Base-by-base conservation (phyloP, 2,113 vertebrate genomes). In the Grammomys surdaster region DNA sequence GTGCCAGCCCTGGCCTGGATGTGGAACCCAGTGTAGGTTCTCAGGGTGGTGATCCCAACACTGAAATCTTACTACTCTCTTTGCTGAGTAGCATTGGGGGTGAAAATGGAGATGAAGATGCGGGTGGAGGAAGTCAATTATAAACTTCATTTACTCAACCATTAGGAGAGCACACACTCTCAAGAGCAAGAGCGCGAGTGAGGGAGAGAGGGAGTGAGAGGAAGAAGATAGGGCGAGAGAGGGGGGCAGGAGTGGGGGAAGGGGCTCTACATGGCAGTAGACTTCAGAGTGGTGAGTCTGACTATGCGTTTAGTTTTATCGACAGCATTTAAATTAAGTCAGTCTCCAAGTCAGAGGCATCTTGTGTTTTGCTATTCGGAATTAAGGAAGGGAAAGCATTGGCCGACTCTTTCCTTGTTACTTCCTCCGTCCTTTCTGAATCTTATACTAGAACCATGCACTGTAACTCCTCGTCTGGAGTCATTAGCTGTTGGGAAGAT, bases 171-270 rank as follows among this genome's bases (percentile, higher is more conserved):
- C 10, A 1, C 0, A 10, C 24, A 31, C 31, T 10, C 8, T 8
- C 3, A 65, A 65, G 63, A 65, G 26, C 0, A 7, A 65, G 26
- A 28, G 26, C 1, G 3, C 1, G 10, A 12, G 63, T 1, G 22
- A 63, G 20, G 60, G 20, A 63, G 60, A 14, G 60, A 63, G 60
- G 20, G 60, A 9, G 8, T 2, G 60, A 63, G 24, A 9, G 24
- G 58, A 60, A 60, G 58, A 60, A 6, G 58, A 5, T 24, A 7
- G 60, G 22, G 56, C 3, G 56, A 19, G 22, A 8, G 24, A 6
- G 19, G 20, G 58, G 19, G 56, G 56, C 1, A 22, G 7, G 6
- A 2, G 69, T 1, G 5, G 26, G 33, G 80, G 36, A 1, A 60
- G 56, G 5, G 33, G 10, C 5, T 40, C 5, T 58, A 12, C 11